Evolutionary conservation across 2,797 vertebrate genomes (phyloP), one percentile per base, ranked within the genome.

Genomic region (Clarias platycephalus): DNA sequence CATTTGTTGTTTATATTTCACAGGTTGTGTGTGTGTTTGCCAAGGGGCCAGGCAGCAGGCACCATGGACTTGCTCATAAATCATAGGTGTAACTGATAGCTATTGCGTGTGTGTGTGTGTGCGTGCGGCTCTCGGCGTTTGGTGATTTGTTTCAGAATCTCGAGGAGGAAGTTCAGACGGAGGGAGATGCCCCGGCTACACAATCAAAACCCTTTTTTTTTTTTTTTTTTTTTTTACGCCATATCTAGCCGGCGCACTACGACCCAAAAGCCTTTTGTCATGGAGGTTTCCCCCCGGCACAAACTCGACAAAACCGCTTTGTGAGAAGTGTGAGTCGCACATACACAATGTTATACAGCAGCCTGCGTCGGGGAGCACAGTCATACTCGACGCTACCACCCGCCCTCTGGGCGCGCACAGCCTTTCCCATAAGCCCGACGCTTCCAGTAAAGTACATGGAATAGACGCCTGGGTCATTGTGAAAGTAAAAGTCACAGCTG

Each of bases 381-480:
- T 86, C 77, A 82, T 82, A 78, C 77, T 58, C 64, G 37, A 62
- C 81, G 49, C 63, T 67, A 63, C 83, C 88, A 85, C 88, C 90
- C 87, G 88, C 87, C 71, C 82, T 31, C 68, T 26, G 22, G n/a
- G 20, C 40, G 34, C 88, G 44, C 63, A 60, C 81, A 78, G 79
- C 49, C 83, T 75, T 91, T 91, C 88, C 88, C 83, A 87, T 88
- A 87, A 92, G 58, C 72, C 68, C 58, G 34, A 53, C 60, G 15
- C 84, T 91, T 92, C 90, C 88, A 90, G 90, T 89, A 91, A 92
- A 91, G 89, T 86, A 84, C 85, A 88, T 88, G 88, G 90, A 90
- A 87, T 82, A 62, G 63, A 16, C 53, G 28, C 28, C 24, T 77
- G 86, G 84, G 88, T 91, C 89, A 91, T 89, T 92, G 83, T 88